These are phyloP conservation scores for Abrostola tripartita DNA, from an alignment of 2,888 invertebrate genomes.

Conservation along the genomic window DNA sequence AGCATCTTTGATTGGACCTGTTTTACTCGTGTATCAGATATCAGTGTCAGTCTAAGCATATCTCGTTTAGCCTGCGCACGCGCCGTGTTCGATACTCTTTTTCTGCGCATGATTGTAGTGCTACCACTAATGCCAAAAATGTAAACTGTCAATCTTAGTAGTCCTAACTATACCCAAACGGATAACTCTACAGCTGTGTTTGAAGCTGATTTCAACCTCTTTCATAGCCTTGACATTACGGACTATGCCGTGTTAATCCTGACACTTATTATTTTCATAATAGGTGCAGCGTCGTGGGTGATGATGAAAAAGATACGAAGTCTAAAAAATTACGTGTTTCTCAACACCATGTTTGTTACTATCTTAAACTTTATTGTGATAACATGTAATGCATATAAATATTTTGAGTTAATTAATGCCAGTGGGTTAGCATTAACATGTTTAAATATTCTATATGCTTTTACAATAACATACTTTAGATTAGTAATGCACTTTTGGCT, in stretches of 20 bases:
- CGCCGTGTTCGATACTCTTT: too few relatives aligned
- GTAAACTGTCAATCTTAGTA: background rate
- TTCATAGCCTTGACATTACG: background rate
- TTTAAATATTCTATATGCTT: background rate
- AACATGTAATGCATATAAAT: background rate
- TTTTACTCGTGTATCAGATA: too few relatives aligned
- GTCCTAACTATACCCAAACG: background rate
- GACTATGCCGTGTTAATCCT: conserved; percentile 2
- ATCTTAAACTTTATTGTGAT: background rate
- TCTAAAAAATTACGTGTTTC: conserved; percentile 16
- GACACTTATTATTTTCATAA: conserved; percentile 7
- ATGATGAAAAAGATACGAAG: conserved; percentile 9
- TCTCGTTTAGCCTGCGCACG: too few relatives aligned
- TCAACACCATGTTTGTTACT: conserved; percentile 1
- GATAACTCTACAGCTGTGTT: background rate
- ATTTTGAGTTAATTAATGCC: background rate
- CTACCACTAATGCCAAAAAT: too few relatives aligned
- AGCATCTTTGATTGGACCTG: too few relatives aligned
- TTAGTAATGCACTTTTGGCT: conserved; percentile 13
- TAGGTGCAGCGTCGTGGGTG: conserved; percentile 14
- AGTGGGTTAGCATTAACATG: background rate
- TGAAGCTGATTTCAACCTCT: background rate
- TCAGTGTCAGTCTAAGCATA: too few relatives aligned
- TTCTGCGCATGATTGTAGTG: too few relatives aligned
- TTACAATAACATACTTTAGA: conserved; percentile 1